Evolutionary conservation across 92 coral and sea anemone species (phyloP).

Genomic region (Scolanthus callimorphus): DNA sequence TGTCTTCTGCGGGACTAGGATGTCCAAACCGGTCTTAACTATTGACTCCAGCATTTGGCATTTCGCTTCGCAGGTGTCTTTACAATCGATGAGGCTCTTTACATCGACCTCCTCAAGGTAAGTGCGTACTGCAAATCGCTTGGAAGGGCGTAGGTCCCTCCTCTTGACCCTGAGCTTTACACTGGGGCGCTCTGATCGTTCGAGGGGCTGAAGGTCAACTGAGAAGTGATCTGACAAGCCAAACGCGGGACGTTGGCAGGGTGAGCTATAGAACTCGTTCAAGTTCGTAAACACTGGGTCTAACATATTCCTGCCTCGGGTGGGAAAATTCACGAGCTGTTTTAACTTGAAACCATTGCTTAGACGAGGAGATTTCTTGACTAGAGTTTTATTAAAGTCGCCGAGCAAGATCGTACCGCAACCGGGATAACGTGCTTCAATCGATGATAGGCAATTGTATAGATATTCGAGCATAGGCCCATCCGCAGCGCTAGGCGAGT

Average conservation of each 20-base stretch:
- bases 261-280: background rate
- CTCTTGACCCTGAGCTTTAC: no score
- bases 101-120: no score
- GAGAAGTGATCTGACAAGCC: conserved; percentile 14
- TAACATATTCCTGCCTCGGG: conserved; percentile 2
- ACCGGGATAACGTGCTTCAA: conserved; percentile 22
- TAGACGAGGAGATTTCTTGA: conserved; percentile 6
- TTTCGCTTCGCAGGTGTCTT: no score
- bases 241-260: conserved; percentile 3
- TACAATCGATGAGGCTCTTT: no score
- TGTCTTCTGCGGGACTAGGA: no score
- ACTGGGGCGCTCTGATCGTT: no score
- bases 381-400: conserved; percentile 31
- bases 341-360: conserved; percentile 6
- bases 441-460: conserved; percentile 3
- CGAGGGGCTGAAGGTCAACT: conserved; percentile 8
- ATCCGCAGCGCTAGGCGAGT: conserved; percentile 25
- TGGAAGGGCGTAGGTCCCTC: no score
- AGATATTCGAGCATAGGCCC: conserved; percentile 8
- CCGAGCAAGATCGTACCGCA: conserved; percentile 26
- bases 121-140: no score
- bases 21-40: no score
- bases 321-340: conserved; percentile 23
- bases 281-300: conserved; percentile 8
- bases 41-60: no score